phyloP scores from a whole-genome alignment of 1,140 invertebrate genomes.

The Gryllus bimaculatus region DNA sequence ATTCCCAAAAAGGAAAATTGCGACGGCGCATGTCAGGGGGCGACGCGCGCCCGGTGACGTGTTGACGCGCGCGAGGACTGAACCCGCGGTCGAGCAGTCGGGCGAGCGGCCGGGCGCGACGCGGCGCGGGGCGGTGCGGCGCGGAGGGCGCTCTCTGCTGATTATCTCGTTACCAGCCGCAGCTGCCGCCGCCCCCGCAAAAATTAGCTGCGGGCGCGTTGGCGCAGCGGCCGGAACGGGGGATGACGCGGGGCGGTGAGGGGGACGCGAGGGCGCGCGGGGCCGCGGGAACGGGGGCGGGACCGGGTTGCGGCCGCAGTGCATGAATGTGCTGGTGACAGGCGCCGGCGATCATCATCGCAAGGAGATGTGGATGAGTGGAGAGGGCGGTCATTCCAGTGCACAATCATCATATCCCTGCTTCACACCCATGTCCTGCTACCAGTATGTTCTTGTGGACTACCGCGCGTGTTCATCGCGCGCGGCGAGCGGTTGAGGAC shows the following conservation, averaged over 20 bases:
- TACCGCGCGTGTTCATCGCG: neutral
- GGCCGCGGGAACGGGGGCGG: too few species aligned
- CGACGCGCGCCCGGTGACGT: too few species aligned
- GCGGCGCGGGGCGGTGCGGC: too few species aligned
- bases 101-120: too few species aligned
- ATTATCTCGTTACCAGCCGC: neutral
- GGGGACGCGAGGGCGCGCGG: too few species aligned
- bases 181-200: neutral
- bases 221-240: too few species aligned
- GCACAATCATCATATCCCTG: slow-evolving; percentile 32
- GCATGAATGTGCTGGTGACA: slow-evolving; percentile 33
- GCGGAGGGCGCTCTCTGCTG: neutral
- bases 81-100: too few species aligned
- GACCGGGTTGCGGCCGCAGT: slow-evolving; percentile 18
- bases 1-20: too few species aligned
- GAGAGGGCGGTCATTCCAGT: slow-evolving; percentile 30
- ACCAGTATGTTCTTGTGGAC: slow-evolving; percentile 10
- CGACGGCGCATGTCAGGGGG: too few species aligned
- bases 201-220: neutral
- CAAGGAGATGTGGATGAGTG: slow-evolving; percentile 34
- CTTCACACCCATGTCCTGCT: slow-evolving; percentile 19
- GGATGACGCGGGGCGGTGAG: neutral
- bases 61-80: too few species aligned
- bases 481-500: neutral
- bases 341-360: slow-evolving; percentile 32